Percentiles rank a stretch among this genome's conserved stretches.
Evolutionary conservation across 1,140 invertebrate species (phyloP).

Genomic region (Ruditapes philippinarum): DNA sequence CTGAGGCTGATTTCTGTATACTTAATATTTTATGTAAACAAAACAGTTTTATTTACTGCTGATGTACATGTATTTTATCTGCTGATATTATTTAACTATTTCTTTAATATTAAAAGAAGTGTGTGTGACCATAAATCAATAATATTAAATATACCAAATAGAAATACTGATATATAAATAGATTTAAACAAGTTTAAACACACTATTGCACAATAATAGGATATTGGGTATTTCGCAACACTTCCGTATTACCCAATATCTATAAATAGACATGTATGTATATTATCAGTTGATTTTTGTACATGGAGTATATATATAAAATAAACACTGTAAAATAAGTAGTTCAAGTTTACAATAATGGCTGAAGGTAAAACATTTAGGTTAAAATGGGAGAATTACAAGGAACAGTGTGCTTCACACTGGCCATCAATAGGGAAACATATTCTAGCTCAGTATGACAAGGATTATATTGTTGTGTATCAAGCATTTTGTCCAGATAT

Average conservation of each 20-base stretch:
- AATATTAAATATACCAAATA: no score
- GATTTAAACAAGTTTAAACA: no score
- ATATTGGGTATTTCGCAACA: not conserved
- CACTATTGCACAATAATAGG: no score
- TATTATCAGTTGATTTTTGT: not conserved
- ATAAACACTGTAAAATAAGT: not conserved
- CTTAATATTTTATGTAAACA: no score
- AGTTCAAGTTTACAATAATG: not conserved
- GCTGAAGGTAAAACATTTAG: not conserved
- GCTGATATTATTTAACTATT: no score
- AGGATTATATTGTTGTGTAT: conserved; percentile 75
- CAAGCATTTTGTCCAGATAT: conserved; percentile 77
- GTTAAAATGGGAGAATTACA: conserved; percentile 22
- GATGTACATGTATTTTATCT: no score
- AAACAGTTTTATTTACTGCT: no score
- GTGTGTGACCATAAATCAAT: no score
- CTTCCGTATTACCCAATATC: not conserved
- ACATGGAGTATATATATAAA: not conserved
- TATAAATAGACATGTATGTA: not conserved
- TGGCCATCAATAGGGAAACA: conserved; percentile 68
- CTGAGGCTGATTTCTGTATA: no score
- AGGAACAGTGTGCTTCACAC: not conserved
- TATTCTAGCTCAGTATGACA: conserved; percentile 72
- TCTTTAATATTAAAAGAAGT: no score
- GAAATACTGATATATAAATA: no score